Conservation (phyloP, 1,140 invertebrate genomes). For the Hypsibius dujardini region DNA sequence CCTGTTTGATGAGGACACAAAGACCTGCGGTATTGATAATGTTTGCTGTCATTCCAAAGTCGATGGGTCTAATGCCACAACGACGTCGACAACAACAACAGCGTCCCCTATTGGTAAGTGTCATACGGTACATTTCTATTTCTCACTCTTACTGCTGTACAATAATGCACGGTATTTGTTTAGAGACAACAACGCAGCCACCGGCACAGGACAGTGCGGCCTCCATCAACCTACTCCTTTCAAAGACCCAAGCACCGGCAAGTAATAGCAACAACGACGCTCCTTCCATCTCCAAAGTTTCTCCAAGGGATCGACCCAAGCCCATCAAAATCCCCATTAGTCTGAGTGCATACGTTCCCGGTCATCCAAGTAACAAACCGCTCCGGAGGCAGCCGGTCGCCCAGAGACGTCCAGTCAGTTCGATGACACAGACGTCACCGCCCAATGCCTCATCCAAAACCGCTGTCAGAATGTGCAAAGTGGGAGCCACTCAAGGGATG, state of each 20-base stretch:
- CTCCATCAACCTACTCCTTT: constrained; percentile 8
- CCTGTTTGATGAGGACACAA: background rate
- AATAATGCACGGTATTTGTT: too few relatives aligned
- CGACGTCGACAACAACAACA: background rate
- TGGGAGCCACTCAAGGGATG: background rate
- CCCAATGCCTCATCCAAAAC: too few relatives aligned
- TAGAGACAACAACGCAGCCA: too few relatives aligned
- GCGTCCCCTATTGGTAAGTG: background rate
- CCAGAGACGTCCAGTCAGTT: too few relatives aligned
- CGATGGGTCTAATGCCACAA: background rate
- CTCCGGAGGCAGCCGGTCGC: too few relatives aligned
- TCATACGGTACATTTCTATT: too few relatives aligned
- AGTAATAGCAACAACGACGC: background rate
- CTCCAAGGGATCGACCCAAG: too few relatives aligned
- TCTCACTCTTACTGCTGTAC: too few relatives aligned
- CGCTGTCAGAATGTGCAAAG: background rate
- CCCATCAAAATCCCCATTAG: background rate
- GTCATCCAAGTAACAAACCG: too few relatives aligned
- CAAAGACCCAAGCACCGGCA: background rate
- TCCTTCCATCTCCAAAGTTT: too few relatives aligned
- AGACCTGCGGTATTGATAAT: background rate
- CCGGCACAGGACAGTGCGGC: background rate
- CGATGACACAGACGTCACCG: too few relatives aligned
- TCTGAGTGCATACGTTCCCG: background rate
- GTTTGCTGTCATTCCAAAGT: constrained; percentile 14